These are phyloP conservation scores for Zingel zingel DNA, from an alignment of 2,113 vertebrate genomes.

Conservation along the genomic window DNA sequence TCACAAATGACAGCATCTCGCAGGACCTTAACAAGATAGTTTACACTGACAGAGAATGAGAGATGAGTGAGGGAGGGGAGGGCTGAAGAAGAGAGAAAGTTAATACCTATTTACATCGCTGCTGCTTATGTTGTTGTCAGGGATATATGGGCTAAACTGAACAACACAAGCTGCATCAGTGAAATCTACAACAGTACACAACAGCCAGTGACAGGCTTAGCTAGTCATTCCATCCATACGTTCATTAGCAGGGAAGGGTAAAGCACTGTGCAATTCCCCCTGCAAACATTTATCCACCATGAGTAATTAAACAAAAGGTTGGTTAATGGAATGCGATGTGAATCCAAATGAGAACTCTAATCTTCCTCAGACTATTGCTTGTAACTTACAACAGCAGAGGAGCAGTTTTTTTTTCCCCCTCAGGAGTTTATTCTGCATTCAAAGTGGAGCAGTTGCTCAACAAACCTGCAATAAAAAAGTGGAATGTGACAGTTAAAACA, in stretches of 20 bases:
- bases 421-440: not conserved
- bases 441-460: conserved; percentile 10
- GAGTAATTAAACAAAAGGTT: conserved; percentile 59
- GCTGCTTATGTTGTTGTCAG: conserved; percentile 46
- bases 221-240: conserved; percentile 24
- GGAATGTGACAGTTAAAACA: conserved; percentile 13
- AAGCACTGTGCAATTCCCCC: conserved; percentile 18
- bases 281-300: conserved; percentile 54
- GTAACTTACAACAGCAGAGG: not conserved
- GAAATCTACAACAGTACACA: conserved; percentile 34
- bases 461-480: conserved; percentile 13
- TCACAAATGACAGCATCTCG: conserved; percentile 53
- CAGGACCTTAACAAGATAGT: conserved; percentile 62
- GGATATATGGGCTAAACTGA: conserved; percentile 57
- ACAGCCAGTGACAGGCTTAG: conserved; percentile 22
- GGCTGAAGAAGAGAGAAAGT: conserved; percentile 12
- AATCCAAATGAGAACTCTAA: conserved; percentile 46
- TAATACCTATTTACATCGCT: conserved; percentile 50
- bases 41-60: conserved; percentile 43
- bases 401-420: not conserved
- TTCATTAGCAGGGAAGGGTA: conserved; percentile 45
- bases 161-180: conserved; percentile 29
- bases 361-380: conserved; percentile 13
- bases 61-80: conserved; percentile 1
- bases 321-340: conserved; percentile 53